Percentiles rank a stretch among this genome's conserved stretches.
Conservation (phyloP, 2,888 invertebrate genomes). For the Gibbula magus region DNA sequence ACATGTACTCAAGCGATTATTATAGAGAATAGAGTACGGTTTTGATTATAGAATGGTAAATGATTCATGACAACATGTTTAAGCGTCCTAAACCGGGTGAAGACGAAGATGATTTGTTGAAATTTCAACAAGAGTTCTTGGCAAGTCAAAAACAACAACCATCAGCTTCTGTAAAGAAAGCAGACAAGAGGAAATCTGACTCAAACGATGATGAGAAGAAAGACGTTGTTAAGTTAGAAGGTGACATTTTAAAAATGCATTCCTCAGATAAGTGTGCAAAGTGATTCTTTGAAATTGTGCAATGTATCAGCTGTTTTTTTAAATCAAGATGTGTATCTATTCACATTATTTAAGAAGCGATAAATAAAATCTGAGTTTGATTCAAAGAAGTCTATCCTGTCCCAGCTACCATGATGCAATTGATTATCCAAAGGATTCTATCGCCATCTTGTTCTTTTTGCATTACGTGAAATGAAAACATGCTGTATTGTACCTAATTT, state of each 20-base stretch:
- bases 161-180: constrained; percentile 51
- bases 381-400: no score
- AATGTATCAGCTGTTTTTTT: no score
- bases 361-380: no score
- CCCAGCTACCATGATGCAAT: no score
- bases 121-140: constrained; percentile 69
- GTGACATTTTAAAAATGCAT: constrained; percentile 35
- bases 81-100: constrained; percentile 67
- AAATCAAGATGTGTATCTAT: no score
- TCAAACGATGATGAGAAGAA: constrained; percentile 24
- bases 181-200: constrained; percentile 53
- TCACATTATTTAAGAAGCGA: no score
- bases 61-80: constrained; percentile 35
- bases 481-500: no score
- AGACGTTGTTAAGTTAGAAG: constrained; percentile 58
- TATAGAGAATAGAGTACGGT: background rate
- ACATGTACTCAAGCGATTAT: background rate
- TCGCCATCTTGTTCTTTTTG: no score
- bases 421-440: no score
- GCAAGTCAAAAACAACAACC: constrained; percentile 38
- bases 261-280: background rate
- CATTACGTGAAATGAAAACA: no score
- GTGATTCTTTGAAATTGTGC: no score
- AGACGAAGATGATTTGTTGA: constrained; percentile 69
- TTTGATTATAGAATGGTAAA: background rate